Conservation (phyloP, 2,113 vertebrate species). For the Eulemur rufifrons region DNA sequence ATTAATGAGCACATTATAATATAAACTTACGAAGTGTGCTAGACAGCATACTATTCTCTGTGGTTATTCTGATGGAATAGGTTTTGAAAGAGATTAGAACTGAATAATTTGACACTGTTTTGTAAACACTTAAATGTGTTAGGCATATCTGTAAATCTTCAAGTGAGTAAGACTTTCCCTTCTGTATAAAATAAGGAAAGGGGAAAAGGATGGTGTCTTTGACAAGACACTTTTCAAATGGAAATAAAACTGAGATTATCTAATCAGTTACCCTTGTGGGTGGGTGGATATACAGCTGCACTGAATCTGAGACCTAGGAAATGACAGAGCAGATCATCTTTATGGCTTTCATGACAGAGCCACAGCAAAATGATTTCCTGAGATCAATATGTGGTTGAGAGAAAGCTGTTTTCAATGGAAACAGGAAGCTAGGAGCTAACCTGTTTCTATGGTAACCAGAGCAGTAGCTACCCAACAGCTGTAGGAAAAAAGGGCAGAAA, state of each 20-base stretch:
- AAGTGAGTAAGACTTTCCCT: constrained; percentile 54
- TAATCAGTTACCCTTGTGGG: constrained; percentile 60
- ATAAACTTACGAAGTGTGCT: constrained; percentile 12
- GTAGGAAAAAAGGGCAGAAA: constrained; percentile 81
- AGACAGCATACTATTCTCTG: not conserved
- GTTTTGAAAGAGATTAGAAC: constrained; percentile 40
- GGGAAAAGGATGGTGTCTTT: constrained; percentile 15
- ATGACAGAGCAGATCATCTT: constrained; percentile 76
- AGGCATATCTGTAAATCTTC: constrained; percentile 62
- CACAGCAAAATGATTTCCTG: constrained; percentile 82
- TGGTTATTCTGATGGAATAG: not conserved
- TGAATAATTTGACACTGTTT: constrained; percentile 66
- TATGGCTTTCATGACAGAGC: constrained; percentile 80
- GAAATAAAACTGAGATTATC: constrained; percentile 61
- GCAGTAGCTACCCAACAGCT: constrained; percentile 89
- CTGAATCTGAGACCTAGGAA: constrained; percentile 71
- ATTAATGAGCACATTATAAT: constrained; percentile 47
- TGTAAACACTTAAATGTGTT: constrained; percentile 71
- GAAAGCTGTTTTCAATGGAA: constrained; percentile 91
- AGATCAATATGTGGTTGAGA: constrained; percentile 87
- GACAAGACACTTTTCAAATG: constrained; percentile 66
- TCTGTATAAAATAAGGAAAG: not conserved
- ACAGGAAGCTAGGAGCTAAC: constrained; percentile 91
- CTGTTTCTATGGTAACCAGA: constrained; percentile 96
- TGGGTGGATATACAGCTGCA: not conserved